Evolutionary conservation across 2,113 vertebrate species (phyloP).

Genomic region (Gobiocypris rarus): DNA sequence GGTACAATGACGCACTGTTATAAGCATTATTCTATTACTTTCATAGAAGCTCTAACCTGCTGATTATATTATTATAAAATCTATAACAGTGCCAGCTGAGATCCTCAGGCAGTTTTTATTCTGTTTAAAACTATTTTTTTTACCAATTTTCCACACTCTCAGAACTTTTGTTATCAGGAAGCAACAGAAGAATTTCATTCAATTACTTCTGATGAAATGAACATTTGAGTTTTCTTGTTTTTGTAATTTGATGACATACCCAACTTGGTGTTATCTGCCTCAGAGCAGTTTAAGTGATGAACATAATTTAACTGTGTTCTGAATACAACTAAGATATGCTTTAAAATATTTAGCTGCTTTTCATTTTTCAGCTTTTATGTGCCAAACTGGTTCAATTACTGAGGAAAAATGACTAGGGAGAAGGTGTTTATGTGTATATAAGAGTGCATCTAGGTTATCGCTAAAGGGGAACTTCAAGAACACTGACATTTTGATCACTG

Average conservation of each 20-base stretch:
- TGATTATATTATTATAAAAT: constrained; percentile 29
- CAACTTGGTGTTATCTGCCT: neutral
- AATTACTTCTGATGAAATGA: neutral
- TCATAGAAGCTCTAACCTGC: neutral
- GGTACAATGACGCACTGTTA: neutral
- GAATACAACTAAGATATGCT: neutral
- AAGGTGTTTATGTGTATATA: neutral
- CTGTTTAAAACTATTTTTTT: neutral
- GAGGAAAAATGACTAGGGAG: constrained; percentile 10
- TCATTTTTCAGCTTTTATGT: neutral
- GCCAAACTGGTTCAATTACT: neutral
- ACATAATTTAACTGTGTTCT: constrained; percentile 13
- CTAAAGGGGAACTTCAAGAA: neutral
- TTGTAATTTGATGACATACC: neutral
- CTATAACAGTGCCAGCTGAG: neutral
- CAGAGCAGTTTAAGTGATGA: neutral
- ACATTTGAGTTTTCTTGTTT: constrained; percentile 6
- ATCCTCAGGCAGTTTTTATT: neutral
- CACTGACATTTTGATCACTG: constrained; percentile 13
- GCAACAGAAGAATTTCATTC: constrained; percentile 14
- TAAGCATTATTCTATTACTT: constrained; percentile 13
- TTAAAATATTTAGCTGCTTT: neutral
- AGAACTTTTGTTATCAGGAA: constrained; percentile 21
- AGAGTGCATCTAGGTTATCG: neutral
- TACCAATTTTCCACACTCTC: neutral